Evolutionary conservation across 2,113 vertebrate genomes (phyloP).

Genomic region (Alouatta palliata): DNA sequence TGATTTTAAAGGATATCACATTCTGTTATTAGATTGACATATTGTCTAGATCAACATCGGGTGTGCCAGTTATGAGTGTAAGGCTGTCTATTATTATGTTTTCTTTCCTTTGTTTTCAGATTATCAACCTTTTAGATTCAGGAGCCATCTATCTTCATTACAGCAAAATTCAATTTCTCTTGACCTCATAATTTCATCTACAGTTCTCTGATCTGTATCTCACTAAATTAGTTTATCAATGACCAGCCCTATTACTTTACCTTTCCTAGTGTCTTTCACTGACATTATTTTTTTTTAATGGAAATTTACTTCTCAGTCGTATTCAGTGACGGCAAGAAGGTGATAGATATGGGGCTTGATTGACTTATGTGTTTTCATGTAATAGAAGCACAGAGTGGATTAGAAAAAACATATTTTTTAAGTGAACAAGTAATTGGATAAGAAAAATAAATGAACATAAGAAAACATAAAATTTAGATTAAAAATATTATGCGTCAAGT

Average conservation of each 20-base stretch:
- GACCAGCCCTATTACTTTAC: neutral
- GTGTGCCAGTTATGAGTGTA: neutral
- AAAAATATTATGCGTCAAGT: neutral
- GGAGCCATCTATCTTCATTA: conserved; percentile 52
- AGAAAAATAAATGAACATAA: neutral
- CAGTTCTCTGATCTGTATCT: conserved; percentile 24
- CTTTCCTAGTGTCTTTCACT: neutral
- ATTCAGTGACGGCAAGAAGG: neutral
- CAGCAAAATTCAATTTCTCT: conserved; percentile 22
- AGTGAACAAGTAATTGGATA: neutral
- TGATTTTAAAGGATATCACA: conserved; percentile 21
- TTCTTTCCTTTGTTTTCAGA: conserved; percentile 12
- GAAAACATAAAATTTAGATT: neutral
- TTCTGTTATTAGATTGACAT: neutral
- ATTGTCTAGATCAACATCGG: conserved; percentile 29
- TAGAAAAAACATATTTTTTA: neutral
- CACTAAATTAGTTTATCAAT: conserved; percentile 45
- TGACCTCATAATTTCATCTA: neutral
- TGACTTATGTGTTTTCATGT: neutral
- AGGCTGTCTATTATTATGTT: neutral
- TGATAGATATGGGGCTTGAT: neutral
- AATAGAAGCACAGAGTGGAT: neutral
- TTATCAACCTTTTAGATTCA: conserved; percentile 45
- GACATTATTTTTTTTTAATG: neutral
- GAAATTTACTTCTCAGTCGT: neutral